Percentiles rank a stretch among this genome's conserved stretches.
Conservation (phyloP, 2,888 invertebrate species). For the Plebejus melissa region DNA sequence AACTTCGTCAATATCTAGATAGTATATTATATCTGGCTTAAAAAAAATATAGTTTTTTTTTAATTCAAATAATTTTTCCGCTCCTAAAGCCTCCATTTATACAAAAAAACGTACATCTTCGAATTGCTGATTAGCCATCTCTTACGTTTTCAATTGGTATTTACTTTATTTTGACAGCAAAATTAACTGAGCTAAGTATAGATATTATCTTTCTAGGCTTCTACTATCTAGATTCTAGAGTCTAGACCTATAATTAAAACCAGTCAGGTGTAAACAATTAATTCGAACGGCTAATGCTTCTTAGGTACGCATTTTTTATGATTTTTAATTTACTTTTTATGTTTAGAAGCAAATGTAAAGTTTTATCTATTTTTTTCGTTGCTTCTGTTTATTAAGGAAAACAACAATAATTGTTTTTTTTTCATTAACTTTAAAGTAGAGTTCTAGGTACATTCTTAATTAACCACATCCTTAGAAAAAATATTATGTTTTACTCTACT, state of each 20-base stretch:
- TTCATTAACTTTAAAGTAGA: not conserved
- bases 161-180: no score
- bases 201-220: not conserved
- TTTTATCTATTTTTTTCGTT: no score
- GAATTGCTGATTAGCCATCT: no score
- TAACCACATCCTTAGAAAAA: not conserved
- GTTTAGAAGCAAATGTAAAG: not conserved
- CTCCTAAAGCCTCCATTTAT: no score
- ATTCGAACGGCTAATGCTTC: conserved; percentile 6
- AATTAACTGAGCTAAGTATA: not conserved
- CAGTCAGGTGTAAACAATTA: conserved; percentile 8
- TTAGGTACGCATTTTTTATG: conserved; percentile 19
- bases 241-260: not conserved
- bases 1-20: no score
- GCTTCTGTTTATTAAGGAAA: not conserved
- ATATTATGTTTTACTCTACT: not conserved
- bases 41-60: no score
- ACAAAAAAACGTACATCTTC: no score
- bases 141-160: no score
- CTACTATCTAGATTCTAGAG: no score
- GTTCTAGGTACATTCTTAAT: not conserved
- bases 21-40: no score
- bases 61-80: no score
- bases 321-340: not conserved
- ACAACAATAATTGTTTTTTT: no score